Evolutionary conservation across 1,140 invertebrate genomes (phyloP).

Genomic region (Apocrypta bakeri): DNA sequence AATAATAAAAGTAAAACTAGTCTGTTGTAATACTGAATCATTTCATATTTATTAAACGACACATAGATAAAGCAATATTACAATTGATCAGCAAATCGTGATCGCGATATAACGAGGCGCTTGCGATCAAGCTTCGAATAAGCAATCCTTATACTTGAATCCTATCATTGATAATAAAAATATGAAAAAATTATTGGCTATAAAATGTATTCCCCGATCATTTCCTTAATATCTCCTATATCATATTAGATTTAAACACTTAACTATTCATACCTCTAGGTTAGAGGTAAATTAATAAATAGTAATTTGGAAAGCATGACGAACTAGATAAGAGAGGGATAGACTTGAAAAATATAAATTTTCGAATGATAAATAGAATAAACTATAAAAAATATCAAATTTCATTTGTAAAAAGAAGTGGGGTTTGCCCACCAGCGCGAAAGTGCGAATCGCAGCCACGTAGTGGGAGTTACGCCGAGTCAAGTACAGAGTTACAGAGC

Average conservation of each 20-base stretch:
- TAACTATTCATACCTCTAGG: too few species aligned
- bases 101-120: neutral
- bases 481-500: slow-evolving; percentile 17
- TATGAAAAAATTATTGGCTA: too few species aligned
- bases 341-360: neutral
- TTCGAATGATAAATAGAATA: neutral
- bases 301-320: too few species aligned
- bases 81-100: neutral
- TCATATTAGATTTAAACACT: too few species aligned
- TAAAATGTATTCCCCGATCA: too few species aligned
- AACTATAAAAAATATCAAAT: neutral
- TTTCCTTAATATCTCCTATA: too few species aligned
- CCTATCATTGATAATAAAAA: too few species aligned
- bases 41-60: too few species aligned
- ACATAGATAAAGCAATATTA: neutral
- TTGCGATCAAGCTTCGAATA: too few species aligned
- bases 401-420: neutral
- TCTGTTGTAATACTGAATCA: neutral
- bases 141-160: too few species aligned
- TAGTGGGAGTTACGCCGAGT: slow-evolving; percentile 30
- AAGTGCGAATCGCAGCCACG: slow-evolving; percentile 5
- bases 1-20: neutral
- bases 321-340: too few species aligned
- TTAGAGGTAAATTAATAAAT: too few species aligned
- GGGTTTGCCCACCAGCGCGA: slow-evolving; percentile 21